These are phyloP conservation scores for Ammospiza nelsoni DNA, from an alignment of 2,113 vertebrate species.

Conservation along the genomic window DNA sequence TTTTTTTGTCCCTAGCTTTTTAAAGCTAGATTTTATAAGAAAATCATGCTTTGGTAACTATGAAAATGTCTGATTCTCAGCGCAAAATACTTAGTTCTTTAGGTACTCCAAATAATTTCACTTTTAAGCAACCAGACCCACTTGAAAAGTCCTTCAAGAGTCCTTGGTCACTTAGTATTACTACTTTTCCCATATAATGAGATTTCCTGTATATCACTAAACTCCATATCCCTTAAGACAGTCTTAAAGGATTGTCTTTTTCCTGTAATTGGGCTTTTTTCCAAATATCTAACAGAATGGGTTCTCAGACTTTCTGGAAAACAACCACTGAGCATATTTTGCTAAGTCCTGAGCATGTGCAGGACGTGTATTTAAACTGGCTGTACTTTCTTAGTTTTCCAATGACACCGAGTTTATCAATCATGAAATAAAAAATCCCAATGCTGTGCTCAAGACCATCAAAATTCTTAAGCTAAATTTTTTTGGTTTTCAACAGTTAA, in stretches of 20 bases:
- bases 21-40: background rate
- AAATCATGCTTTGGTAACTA: background rate
- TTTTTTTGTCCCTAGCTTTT: background rate
- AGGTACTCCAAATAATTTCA: background rate
- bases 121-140: background rate
- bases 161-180: background rate
- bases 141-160: background rate
- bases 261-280: background rate
- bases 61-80: background rate
- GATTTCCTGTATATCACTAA: background rate
- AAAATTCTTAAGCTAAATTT: background rate
- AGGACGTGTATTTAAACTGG: background rate
- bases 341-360: background rate
- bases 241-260: background rate
- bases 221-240: background rate
- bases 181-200: background rate
- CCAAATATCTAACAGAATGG: background rate
- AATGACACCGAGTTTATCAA: background rate
- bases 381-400: background rate
- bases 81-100: background rate
- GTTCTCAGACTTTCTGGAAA: background rate
- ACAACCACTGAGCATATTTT: background rate
- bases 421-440: background rate
- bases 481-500: background rate
- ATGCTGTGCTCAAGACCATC: background rate